These are phyloP conservation scores for Isurus oxyrinchus DNA, from an alignment of 2,113 vertebrate species.

Conservation along the genomic window DNA sequence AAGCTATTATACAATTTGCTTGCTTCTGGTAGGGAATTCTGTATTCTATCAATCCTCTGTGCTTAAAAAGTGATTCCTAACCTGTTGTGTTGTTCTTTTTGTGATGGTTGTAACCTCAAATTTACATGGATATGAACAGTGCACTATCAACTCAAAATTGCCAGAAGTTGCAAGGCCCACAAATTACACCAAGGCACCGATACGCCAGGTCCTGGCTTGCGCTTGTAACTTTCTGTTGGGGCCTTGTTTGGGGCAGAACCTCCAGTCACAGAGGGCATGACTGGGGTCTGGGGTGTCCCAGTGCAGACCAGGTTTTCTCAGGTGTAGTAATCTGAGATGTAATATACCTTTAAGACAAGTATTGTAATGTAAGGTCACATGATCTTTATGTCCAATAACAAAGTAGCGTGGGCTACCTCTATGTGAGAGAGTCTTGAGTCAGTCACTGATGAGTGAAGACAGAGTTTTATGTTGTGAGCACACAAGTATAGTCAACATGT, in stretches of 20 bases:
- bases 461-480: too few species aligned
- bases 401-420: too few species aligned
- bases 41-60: not conserved
- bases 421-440: too few species aligned
- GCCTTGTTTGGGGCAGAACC: not conserved
- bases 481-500: too few species aligned
- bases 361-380: too few species aligned
- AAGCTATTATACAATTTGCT: not conserved
- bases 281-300: not conserved
- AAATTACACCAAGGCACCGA: not conserved
- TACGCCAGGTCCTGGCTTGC: not conserved
- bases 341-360: too few species aligned
- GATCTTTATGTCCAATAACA: too few species aligned
- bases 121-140: not conserved
- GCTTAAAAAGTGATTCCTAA: not conserved
- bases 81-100: not conserved
- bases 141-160: not conserved
- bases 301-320: not conserved
- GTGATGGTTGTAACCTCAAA: not conserved
- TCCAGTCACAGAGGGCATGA: not conserved
- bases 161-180: not conserved
- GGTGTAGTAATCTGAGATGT: too few species aligned
- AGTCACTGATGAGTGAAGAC: too few species aligned
- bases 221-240: not conserved
- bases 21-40: not conserved